Percentiles rank a stretch among this genome's conserved stretches.
Conservation (phyloP, 2,888 invertebrate genomes). For the Caenorhabditis afra region DNA sequence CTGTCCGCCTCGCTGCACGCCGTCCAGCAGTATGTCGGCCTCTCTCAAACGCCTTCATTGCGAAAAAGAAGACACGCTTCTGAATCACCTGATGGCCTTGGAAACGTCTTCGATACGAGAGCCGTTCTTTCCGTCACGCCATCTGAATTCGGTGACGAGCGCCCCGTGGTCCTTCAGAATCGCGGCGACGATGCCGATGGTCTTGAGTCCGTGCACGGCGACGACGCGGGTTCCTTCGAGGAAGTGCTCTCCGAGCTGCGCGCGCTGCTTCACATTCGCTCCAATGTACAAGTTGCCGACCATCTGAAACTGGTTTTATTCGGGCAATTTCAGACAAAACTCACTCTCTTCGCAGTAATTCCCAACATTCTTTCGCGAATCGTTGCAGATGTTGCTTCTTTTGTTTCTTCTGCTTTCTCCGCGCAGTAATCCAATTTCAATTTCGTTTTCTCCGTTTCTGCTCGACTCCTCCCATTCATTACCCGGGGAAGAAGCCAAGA, state of each 20-base stretch:
- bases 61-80: slow-evolving; percentile 1
- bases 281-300: slow-evolving; percentile 55
- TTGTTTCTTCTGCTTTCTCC: not conserved
- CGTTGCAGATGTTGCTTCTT: not conserved
- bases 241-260: slow-evolving; percentile 52
- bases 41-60: slow-evolving; percentile 20
- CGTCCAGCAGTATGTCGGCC: slow-evolving; percentile 49
- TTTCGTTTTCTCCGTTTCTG: slow-evolving; percentile 35
- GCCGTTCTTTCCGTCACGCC: not conserved
- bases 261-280: slow-evolving; percentile 49
- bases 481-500: slow-evolving; percentile 7
- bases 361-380: not conserved
- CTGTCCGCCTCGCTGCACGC: slow-evolving; percentile 50
- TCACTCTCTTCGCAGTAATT: slow-evolving; percentile 22
- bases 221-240: slow-evolving; percentile 43
- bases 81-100: slow-evolving; percentile 29
- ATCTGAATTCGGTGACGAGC: slow-evolving; percentile 28
- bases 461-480: slow-evolving; percentile 25
- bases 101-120: slow-evolving; percentile 11
- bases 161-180: slow-evolving; percentile 56
- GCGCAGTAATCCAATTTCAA: slow-evolving; percentile 48
- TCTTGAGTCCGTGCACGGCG: slow-evolving; percentile 32
- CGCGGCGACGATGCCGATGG: slow-evolving; percentile 28
- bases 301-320: slow-evolving; percentile 23
- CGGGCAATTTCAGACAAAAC: not conserved